A percentile compares a stretch with the other conserved stretches of the same genome.
Evolutionary conservation across 2,888 invertebrate species (phyloP).

Genomic region (Volucella zonaria): DNA sequence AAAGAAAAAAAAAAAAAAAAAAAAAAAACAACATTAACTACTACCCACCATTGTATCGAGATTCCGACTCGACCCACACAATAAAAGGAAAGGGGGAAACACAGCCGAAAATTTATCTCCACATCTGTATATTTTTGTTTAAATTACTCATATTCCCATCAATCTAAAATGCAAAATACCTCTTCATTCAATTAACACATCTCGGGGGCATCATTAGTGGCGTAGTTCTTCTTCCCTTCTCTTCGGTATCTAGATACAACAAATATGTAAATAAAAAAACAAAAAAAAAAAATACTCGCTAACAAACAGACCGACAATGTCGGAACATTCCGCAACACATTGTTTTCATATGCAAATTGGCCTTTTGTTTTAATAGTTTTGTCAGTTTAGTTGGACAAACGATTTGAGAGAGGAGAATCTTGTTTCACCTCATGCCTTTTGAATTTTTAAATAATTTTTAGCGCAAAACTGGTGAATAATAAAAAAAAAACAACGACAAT

Average conservation of each 20-base stretch:
- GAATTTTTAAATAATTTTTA: slow-evolving; percentile 36
- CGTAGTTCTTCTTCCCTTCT: slow-evolving; percentile 4
- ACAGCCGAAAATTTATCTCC: slow-evolving; percentile 37
- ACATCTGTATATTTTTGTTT: slow-evolving; percentile 44
- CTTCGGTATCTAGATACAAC: too few relatives aligned
- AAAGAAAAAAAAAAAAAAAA: background rate
- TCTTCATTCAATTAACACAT: slow-evolving; percentile 64
- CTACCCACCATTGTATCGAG: background rate
- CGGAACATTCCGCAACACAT: slow-evolving; percentile 3
- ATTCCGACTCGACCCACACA: too few relatives aligned
- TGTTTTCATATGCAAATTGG: slow-evolving; percentile 60
- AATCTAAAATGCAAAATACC: slow-evolving; percentile 68
- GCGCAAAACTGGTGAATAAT: slow-evolving; percentile 14
- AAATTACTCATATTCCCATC: slow-evolving; percentile 53
- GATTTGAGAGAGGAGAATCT: slow-evolving; percentile 14
- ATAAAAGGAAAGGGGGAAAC: too few relatives aligned
- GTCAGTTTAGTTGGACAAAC: slow-evolving; percentile 45
- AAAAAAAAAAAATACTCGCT: background rate
- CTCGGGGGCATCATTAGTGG: slow-evolving; percentile 44
- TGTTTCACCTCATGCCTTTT: background rate
- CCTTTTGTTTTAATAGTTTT: slow-evolving; percentile 49
- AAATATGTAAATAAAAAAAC: background rate
- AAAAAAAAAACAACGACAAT: slow-evolving; percentile 45
- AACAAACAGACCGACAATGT: slow-evolving; percentile 10
- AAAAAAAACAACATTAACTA: background rate